Base-by-base conservation (phyloP, 2,797 vertebrate genomes). In the Simalia tracyae region DNA sequence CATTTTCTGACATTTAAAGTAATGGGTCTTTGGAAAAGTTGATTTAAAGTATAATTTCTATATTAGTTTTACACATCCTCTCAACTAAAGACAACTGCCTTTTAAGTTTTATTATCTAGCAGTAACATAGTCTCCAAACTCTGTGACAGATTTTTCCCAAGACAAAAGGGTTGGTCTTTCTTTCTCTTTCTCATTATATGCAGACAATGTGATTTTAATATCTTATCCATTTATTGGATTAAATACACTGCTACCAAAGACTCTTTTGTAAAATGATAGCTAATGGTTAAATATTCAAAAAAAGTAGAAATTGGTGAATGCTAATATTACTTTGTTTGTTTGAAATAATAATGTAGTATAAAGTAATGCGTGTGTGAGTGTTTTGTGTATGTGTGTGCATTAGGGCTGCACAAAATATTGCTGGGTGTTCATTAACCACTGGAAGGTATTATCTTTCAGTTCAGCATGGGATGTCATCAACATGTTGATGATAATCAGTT, bases 1-100 rank as follows among this genome's bases (percentile, higher is more conserved):
- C 31, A 84, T 90, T 92, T 92, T 90, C 64, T 87, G 89, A 87
- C 85, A 90, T 60, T 92, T 90, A 90, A 86, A 81, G 66, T 87
- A 92, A 87, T 81, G 87, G 57, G 66, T 56, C 66, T 92, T 92
- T 81, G 90, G 46, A 90, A 90, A 92, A 92, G 89, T 87, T 92
- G 84, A 89, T 89, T 36, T 89, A 89, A 85, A 86, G 36, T 68
- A 24, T 76, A 86, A 89, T 86, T 92, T 89, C n/a, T 89, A 22
- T 86, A 89, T 89, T 90, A 87, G 90, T 92, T 87, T 87, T 92
- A 90, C 59, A 64, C 42, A 46, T 89, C 28, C 24, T 57, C 89
- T 87, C 89, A 90, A 46, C 59, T 64, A 61, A 87, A 87, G 59
- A 57, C 50, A 90, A 64, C 46, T 56, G 59, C 7, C 24, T 19